Conservation (phyloP, 2,113 vertebrate genomes). For the Amblyopsis rosae region DNA sequence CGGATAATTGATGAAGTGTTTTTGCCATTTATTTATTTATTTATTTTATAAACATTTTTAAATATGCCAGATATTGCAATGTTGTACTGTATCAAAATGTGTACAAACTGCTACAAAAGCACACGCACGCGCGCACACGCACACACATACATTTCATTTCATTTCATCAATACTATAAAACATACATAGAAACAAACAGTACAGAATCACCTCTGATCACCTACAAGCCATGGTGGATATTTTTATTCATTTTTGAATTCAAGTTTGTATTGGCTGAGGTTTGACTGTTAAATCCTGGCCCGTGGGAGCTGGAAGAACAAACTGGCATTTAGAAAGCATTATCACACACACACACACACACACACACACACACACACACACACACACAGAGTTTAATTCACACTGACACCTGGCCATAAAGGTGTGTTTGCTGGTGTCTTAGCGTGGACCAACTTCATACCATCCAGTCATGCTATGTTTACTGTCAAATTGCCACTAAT, state of each 20-base stretch:
- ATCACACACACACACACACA: constrained; percentile 13
- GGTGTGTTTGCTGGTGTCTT: constrained; percentile 50
- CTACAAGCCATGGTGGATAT: constrained; percentile 10
- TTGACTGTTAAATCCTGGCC: constrained; percentile 49
- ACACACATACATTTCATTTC: no score
- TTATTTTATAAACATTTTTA: not conserved
- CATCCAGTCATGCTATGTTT: constrained; percentile 10
- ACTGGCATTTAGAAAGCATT: constrained; percentile 23
- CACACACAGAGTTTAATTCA: constrained; percentile 36
- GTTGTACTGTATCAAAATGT: not conserved
- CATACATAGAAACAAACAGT: not conserved
- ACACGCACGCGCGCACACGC: not conserved
- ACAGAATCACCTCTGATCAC: not conserved
- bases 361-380: constrained; percentile 14
- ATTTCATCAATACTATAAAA: not conserved
- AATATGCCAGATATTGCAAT: not conserved
- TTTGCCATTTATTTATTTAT: not conserved
- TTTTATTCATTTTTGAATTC: constrained; percentile 28
- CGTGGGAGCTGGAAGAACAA: constrained; percentile 9
- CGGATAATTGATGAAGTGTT: constrained; percentile 44
- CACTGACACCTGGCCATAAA: constrained; percentile 24
- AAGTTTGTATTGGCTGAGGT: constrained; percentile 36
- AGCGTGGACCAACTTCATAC: constrained; percentile 38
- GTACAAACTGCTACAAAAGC: not conserved
- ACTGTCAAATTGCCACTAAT: no score